These are phyloP conservation scores for Hyperoodon ampullatus DNA, from an alignment of 2,113 vertebrate genomes.

Conservation along the genomic window DNA sequence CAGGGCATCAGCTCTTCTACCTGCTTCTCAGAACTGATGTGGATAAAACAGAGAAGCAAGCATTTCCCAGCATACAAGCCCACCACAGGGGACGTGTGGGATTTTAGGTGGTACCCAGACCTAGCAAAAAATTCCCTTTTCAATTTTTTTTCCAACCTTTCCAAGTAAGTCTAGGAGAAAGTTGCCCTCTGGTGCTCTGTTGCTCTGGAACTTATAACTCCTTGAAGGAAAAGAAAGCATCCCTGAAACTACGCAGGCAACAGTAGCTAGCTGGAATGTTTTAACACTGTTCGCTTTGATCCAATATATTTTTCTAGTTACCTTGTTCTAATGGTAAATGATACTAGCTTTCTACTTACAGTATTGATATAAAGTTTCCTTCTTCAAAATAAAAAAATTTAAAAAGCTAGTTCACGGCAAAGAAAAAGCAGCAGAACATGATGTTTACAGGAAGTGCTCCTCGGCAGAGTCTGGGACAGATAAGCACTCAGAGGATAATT, in stretches of 20 bases:
- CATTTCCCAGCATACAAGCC: background rate
- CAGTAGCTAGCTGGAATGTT: background rate
- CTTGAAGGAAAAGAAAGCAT: background rate
- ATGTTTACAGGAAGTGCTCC: background rate
- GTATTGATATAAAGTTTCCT: background rate
- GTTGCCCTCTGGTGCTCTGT: accelerated
- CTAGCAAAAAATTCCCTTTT: background rate
- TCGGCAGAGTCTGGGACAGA: background rate
- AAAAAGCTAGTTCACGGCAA: background rate
- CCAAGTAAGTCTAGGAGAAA: background rate
- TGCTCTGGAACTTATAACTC: background rate
- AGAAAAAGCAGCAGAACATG: background rate
- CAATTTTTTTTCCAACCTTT: background rate
- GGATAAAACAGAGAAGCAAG: background rate
- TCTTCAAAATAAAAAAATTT: background rate
- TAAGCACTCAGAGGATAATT: background rate
- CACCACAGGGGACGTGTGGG: too few species aligned
- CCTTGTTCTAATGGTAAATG: background rate
- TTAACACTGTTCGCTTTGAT: background rate
- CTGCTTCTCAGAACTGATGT: background rate
- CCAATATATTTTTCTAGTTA: background rate
- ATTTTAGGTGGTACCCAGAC: background rate
- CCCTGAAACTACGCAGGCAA: background rate
- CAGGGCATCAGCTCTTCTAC: background rate
- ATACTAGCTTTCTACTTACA: background rate